Percentiles rank a stretch among this genome's conserved stretches.
Conservation (phyloP, 1,140 invertebrate species). For the Helicoverpa zea region DNA sequence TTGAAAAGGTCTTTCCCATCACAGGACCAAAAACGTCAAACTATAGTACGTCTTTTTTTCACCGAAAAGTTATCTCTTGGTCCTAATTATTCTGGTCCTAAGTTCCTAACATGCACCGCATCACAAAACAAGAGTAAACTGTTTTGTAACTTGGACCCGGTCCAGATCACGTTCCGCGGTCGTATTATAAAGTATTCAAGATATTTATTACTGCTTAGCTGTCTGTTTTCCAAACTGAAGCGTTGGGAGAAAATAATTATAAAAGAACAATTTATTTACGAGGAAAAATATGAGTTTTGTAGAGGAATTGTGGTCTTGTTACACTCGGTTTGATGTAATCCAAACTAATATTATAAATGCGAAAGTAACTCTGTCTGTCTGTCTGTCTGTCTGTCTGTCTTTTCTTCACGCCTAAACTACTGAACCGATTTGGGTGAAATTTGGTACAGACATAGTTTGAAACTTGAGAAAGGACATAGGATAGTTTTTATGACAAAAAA, state of each 20-base stretch:
- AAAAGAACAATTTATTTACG: not conserved
- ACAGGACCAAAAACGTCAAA: not conserved
- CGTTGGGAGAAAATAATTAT: not conserved
- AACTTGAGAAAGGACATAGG: too few relatives aligned
- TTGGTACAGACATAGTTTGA: too few relatives aligned
- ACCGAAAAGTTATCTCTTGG: not conserved
- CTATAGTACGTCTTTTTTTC: not conserved
- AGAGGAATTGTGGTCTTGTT: not conserved
- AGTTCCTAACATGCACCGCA: constrained; percentile 20
- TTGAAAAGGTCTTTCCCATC: too few relatives aligned
- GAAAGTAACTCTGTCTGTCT: too few relatives aligned
- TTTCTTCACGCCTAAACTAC: too few relatives aligned
- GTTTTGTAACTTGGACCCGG: constrained; percentile 33
- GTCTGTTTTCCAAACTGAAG: not conserved
- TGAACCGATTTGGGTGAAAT: too few relatives aligned
- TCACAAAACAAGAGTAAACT: constrained; percentile 39
- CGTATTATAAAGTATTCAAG: constrained; percentile 47
- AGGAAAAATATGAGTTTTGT: not conserved
- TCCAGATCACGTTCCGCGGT: constrained; percentile 45
- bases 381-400: too few relatives aligned
- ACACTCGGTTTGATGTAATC: too few relatives aligned
- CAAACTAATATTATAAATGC: too few relatives aligned
- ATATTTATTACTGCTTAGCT: constrained; percentile 40
- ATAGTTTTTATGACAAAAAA: too few relatives aligned
- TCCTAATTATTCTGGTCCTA: not conserved